phyloP scores from a whole-genome alignment of 2,888 invertebrate genomes.

The Trimorus sp. region DNA sequence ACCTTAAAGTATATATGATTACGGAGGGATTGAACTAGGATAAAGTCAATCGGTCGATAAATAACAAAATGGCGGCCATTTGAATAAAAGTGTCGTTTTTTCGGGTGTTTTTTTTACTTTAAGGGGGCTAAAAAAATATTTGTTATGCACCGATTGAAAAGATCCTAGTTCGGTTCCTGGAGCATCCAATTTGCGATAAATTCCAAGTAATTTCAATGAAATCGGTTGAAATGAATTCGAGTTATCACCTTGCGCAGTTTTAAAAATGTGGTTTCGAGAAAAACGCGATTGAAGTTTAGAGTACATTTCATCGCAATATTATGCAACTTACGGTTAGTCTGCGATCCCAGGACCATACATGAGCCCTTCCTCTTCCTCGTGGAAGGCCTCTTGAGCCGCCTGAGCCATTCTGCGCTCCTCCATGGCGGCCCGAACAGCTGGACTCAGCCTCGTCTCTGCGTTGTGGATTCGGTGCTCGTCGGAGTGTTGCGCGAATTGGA shows the following conservation, averaged over 20 bases:
- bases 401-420: slow-evolving; percentile 16
- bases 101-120: slow-evolving; percentile 10
- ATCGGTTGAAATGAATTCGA: slow-evolving; percentile 25
- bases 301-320: slow-evolving; percentile 27
- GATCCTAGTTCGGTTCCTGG: slow-evolving; percentile 18
- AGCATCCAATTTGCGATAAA: slow-evolving; percentile 14
- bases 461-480: slow-evolving; percentile 15
- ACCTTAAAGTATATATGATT: slow-evolving; percentile 19
- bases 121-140: slow-evolving; percentile 28
- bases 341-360: slow-evolving; percentile 25
- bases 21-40: slow-evolving; percentile 1
- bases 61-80: slow-evolving; percentile 25
- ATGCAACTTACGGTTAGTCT: slow-evolving; percentile 24
- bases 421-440: slow-evolving; percentile 14
- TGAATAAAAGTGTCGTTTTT: slow-evolving; percentile 11
- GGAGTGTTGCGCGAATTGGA: slow-evolving; percentile 13
- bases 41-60: slow-evolving; percentile 19
- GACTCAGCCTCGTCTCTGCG: slow-evolving; percentile 21
- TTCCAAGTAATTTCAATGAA: not conserved
- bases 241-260: slow-evolving; percentile 18
- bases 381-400: slow-evolving; percentile 1
- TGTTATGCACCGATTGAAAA: slow-evolving; percentile 17
- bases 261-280: slow-evolving; percentile 27
- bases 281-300: slow-evolving; percentile 25
- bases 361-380: slow-evolving; percentile 19